phyloP scores from a whole-genome alignment of 2,888 invertebrate genomes.

The Yponomeuta cagnagella region DNA sequence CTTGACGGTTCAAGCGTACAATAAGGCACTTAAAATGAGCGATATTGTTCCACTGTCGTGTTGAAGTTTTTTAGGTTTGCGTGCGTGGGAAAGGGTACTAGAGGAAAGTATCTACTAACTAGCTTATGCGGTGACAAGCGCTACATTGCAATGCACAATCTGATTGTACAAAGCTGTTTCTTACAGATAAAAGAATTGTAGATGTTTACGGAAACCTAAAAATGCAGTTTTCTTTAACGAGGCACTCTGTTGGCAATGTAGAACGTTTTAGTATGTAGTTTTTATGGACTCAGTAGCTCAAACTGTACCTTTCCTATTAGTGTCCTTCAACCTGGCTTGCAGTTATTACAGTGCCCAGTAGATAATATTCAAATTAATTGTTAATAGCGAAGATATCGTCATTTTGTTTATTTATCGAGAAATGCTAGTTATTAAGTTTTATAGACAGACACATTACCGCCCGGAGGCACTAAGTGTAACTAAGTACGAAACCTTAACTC shows the following conservation, averaged over 20 bases:
- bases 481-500: background rate
- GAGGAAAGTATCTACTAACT: background rate
- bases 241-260: background rate
- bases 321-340: background rate
- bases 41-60: constrained; percentile 3
- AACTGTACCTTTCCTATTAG: background rate
- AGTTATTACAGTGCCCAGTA: constrained; percentile 32
- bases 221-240: constrained; percentile 5
- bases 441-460: background rate
- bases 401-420: constrained; percentile 47
- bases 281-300: background rate
- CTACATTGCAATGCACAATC: background rate
- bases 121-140: background rate
- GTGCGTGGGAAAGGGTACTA: background rate
- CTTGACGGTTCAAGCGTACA: background rate
- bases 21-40: constrained; percentile 9
- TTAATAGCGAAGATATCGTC: constrained; percentile 45
- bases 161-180: background rate
- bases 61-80: background rate
- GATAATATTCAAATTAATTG: constrained; percentile 57
- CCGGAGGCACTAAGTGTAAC: background rate
- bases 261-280: background rate
- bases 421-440: constrained; percentile 20
- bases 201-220: background rate
- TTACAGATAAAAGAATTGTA: background rate